Percentiles rank a stretch among this genome's conserved stretches.
phyloP scores from a whole-genome alignment of 2,113 vertebrate species.

The Prolemur simus region DNA sequence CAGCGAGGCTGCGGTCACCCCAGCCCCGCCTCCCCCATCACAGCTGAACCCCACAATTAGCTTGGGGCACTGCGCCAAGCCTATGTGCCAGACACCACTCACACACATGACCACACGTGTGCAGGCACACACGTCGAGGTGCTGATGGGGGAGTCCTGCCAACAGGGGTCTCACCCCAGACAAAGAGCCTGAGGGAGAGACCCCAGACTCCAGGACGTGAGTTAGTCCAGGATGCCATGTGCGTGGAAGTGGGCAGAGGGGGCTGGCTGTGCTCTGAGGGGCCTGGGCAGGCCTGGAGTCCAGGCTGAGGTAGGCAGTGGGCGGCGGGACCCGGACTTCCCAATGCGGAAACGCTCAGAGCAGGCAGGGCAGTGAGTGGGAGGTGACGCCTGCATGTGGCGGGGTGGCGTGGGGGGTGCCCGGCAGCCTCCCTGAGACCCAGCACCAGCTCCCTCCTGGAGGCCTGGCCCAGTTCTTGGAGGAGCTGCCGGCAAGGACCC shows the following conservation, averaged over 20 bases:
- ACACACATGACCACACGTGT: constrained; percentile 33
- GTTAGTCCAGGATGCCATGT: too few relatives aligned
- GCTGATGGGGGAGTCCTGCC: neutral
- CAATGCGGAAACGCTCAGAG: neutral
- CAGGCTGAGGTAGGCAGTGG: neutral
- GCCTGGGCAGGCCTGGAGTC: neutral
- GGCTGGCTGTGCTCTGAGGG: rapidly evolving
- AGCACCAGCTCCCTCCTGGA: too few relatives aligned
- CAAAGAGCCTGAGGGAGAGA: neutral
- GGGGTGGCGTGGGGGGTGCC: neutral
- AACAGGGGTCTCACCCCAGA: neutral
- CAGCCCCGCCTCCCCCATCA: constrained; percentile 4
- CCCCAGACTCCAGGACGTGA: neutral
- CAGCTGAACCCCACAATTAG: constrained; percentile 64
- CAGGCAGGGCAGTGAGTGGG: neutral
- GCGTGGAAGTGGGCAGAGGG: too few relatives aligned
- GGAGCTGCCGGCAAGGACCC: neutral
- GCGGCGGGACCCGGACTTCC: neutral
- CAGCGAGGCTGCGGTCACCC: constrained; percentile 41
- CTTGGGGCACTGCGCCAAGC: constrained; percentile 38
- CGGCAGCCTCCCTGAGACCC: neutral
- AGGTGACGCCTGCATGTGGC: rapidly evolving
- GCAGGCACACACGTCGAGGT: neutral
- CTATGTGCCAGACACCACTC: neutral
- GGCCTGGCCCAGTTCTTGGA: neutral